phyloP scores from a whole-genome alignment of 2,113 vertebrate species.

The Hydrolagus affinis region DNA sequence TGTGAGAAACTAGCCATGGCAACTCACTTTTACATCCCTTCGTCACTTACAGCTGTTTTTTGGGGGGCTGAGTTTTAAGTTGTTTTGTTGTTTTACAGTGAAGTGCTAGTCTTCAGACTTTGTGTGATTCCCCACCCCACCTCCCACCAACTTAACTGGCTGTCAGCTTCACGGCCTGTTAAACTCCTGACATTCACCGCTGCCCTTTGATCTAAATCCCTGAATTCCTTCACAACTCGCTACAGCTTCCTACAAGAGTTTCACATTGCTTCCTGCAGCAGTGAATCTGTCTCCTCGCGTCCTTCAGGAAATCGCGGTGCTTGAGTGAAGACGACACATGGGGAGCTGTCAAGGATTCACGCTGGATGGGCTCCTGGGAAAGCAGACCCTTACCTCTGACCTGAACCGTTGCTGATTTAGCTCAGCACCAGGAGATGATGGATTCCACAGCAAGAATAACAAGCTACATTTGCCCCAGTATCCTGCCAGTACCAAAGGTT shows the following conservation, averaged over 20 bases:
- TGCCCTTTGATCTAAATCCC: conserved; percentile 44
- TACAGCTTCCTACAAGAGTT: conserved; percentile 29
- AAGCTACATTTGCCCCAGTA: conserved; percentile 41
- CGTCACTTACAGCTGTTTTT: conserved; percentile 21
- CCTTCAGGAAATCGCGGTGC: conserved; percentile 10
- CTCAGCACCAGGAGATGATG: conserved; percentile 34
- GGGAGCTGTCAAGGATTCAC: rapidly evolving
- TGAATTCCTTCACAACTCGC: conserved; percentile 31
- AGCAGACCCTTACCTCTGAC: conserved; percentile 11
- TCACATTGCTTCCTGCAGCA: conserved; percentile 16
- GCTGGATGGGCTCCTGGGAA: conserved; percentile 28
- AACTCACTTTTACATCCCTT: not conserved
- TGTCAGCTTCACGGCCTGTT: rapidly evolving
- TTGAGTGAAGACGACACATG: conserved; percentile 43
- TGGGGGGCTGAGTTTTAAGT: not conserved
- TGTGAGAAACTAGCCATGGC: not conserved
- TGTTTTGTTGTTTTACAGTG: not conserved
- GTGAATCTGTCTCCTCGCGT: not conserved
- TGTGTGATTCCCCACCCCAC: not conserved
- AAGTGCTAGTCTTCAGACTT: not conserved
- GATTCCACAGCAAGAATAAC: conserved; percentile 39
- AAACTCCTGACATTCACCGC: conserved; percentile 24
- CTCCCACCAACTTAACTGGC: not conserved
- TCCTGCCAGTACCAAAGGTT: not conserved
- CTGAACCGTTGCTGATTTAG: conserved; percentile 12